These are phyloP conservation scores for Gavia stellata DNA, from an alignment of 2,113 vertebrate genomes.

Conservation along the genomic window DNA sequence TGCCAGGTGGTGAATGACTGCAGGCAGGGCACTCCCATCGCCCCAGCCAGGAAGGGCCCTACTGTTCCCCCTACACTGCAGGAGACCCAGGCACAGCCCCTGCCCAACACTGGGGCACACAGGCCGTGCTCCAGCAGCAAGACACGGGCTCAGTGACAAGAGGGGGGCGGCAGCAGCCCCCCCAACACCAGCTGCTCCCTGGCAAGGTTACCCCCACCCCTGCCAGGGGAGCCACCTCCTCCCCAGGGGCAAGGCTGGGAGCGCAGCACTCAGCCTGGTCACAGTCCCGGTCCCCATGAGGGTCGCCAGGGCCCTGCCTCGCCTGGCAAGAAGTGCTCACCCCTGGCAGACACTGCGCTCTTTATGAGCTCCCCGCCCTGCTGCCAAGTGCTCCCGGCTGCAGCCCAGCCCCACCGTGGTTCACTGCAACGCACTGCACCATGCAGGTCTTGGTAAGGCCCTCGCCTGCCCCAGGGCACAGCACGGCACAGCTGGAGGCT, in stretches of 20 bases:
- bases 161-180: background rate
- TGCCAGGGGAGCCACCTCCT: background rate
- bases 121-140: background rate
- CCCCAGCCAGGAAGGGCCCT: too few relatives aligned
- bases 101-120: fast-evolving
- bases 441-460: background rate
- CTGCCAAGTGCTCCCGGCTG: background rate
- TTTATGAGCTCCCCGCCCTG: background rate
- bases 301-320: background rate
- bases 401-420: background rate
- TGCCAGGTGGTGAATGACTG: background rate
- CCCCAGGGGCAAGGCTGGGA: too few relatives aligned
- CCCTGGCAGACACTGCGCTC: fast-evolving
- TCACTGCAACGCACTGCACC: background rate
- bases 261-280: background rate
- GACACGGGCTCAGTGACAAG: background rate
- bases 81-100: too few relatives aligned
- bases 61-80: background rate
- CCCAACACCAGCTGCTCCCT: background rate
- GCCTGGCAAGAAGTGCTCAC: background rate
- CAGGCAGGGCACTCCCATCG: too few relatives aligned
- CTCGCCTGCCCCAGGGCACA: background rate
- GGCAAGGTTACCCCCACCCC: too few relatives aligned
- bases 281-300: fast-evolving
- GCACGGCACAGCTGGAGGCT: background rate